Conservation (phyloP, 2,888 invertebrate genomes). For the Nineta flava region DNA sequence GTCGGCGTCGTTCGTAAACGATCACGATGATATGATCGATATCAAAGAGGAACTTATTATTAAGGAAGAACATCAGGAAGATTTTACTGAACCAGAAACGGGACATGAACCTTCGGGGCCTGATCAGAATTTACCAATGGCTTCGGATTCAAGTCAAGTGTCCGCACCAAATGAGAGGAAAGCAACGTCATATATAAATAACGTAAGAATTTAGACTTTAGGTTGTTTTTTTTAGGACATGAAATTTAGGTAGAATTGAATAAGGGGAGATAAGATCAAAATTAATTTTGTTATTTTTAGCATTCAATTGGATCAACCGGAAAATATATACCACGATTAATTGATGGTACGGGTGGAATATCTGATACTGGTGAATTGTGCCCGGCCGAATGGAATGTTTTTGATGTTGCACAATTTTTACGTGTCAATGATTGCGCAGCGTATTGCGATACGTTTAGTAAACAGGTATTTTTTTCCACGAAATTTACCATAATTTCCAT, state of each 20-base stretch:
- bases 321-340: conserved; percentile 47
- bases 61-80: conserved; percentile 20
- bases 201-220: conserved; percentile 27
- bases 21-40: conserved; percentile 3
- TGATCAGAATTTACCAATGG: conserved; percentile 31
- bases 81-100: conserved; percentile 32
- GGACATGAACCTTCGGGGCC: conserved; percentile 38
- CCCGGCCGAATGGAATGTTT: conserved; percentile 63
- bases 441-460: conserved; percentile 48
- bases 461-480: conserved; percentile 23
- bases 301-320: conserved; percentile 26
- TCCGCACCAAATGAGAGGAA: conserved; percentile 37
- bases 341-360: conserved; percentile 36
- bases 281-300: conserved; percentile 8
- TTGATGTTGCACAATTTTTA: conserved; percentile 80
- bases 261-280: neutral
- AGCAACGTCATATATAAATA: conserved; percentile 45
- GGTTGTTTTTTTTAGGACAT: neutral
- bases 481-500: neutral
- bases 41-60: conserved; percentile 10
- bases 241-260: neutral
- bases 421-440: conserved; percentile 72
- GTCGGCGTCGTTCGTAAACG: conserved; percentile 17
- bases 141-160: conserved; percentile 29
- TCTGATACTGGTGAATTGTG: conserved; percentile 35